These are phyloP conservation scores for Heteromyza rotundicornis DNA, from an alignment of 2,888 invertebrate species.

Conservation along the genomic window DNA sequence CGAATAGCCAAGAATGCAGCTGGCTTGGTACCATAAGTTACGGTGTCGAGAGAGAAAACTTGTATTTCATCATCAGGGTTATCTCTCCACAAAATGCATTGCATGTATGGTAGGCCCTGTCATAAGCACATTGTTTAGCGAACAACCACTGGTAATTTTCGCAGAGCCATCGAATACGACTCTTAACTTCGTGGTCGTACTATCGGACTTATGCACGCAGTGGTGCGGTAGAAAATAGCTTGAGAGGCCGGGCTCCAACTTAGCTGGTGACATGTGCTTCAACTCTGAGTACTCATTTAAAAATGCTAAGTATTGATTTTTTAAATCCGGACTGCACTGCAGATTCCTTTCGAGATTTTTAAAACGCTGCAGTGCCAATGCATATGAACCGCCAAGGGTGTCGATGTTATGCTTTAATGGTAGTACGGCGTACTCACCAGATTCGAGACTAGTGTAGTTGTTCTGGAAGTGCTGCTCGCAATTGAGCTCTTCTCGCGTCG, in stretches of 20 bases:
- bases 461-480: constrained; percentile 29
- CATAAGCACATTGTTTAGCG: constrained; percentile 17
- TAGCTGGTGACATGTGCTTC: neutral
- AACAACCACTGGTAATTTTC: constrained; percentile 18
- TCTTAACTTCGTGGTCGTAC: constrained; percentile 24
- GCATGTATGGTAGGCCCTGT: constrained; percentile 1
- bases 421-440: constrained; percentile 26
- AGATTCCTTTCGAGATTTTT: constrained; percentile 23
- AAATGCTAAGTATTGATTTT: constrained; percentile 18
- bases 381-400: constrained; percentile 25
- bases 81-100: constrained; percentile 8
- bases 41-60: constrained; percentile 5
- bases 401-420: constrained; percentile 15
- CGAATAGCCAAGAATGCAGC: constrained; percentile 1
- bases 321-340: constrained; percentile 13
- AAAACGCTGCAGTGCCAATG: constrained; percentile 26
- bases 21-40: constrained; percentile 4
- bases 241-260: neutral
- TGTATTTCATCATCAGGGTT: constrained; percentile 4
- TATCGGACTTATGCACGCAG: constrained; percentile 23
- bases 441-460: constrained; percentile 8
- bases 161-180: constrained; percentile 29
- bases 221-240: constrained; percentile 30
- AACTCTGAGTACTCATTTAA: neutral
- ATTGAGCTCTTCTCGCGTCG: constrained; percentile 17